These are phyloP conservation scores for Butorides virescens DNA, from an alignment of 2,113 vertebrate species.

Conservation along the genomic window DNA sequence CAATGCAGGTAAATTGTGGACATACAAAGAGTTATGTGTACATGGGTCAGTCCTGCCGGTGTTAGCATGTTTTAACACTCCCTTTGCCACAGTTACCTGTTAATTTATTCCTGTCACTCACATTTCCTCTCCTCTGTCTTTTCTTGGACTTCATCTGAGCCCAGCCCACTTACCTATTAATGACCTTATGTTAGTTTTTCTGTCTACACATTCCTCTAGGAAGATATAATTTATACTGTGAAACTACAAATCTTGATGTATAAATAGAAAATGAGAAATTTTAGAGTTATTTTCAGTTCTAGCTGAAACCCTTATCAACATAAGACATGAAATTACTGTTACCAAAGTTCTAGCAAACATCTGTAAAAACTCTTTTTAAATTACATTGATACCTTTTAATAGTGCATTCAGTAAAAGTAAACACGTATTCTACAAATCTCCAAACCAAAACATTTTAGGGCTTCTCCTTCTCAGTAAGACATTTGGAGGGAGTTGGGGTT, in stretches of 20 bases:
- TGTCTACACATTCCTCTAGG: neutral
- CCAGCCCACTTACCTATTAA: neutral
- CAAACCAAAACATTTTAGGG: neutral
- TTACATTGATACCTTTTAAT: neutral
- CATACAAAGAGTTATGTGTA: neutral
- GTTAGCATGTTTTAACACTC: neutral
- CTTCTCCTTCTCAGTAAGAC: neutral
- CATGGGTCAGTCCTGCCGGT: rapidly evolving
- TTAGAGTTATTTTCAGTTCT: neutral
- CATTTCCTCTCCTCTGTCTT: neutral
- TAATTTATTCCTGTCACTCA: neutral
- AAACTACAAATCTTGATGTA: neutral
- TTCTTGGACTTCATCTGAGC: neutral
- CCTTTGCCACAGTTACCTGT: neutral
- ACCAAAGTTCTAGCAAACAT: neutral
- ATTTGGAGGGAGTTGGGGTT: neutral
- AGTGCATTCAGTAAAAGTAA: neutral
- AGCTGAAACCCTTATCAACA: neutral
- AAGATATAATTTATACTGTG: neutral
- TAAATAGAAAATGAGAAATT: neutral
- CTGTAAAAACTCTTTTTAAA: neutral
- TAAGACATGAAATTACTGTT: neutral
- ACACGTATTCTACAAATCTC: neutral
- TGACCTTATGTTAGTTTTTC: neutral
- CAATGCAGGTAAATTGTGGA: neutral